These are phyloP conservation scores for Lasioglossum albipes DNA, from an alignment of 1,140 invertebrate genomes.

Conservation along the genomic window DNA sequence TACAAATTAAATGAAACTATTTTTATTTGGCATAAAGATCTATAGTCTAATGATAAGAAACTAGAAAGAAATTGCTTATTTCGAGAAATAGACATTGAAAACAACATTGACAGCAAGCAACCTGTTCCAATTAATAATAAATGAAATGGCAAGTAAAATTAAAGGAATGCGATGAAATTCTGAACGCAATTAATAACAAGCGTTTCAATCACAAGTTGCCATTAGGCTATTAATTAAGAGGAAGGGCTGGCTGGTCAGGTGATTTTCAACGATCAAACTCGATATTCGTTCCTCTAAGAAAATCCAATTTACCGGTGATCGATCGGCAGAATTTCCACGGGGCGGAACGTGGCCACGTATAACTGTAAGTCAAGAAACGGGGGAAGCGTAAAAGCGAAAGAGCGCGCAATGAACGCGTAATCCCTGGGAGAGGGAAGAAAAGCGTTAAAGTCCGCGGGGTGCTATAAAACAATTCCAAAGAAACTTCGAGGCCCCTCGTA, in stretches of 20 bases:
- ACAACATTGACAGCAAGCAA: too few species aligned
- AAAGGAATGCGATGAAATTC: not conserved
- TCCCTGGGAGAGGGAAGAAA: conserved; percentile 19
- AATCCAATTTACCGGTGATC: conserved; percentile 20
- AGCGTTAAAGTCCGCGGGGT: conserved; percentile 49
- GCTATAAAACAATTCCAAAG: conserved; percentile 63
- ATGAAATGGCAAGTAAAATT: not conserved
- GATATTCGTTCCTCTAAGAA: conserved; percentile 20
- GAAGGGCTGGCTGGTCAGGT: not conserved
- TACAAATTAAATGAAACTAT: too few species aligned
- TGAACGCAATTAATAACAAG: not conserved
- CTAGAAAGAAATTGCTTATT: too few species aligned
- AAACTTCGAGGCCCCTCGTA: conserved; percentile 54
- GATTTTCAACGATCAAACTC: not conserved
- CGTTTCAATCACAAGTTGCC: not conserved
- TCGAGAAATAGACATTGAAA: too few species aligned
- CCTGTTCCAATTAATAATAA: too few species aligned
- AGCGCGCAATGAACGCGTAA: conserved; percentile 15
- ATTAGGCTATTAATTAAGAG: conserved; percentile 9
- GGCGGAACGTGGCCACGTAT: not conserved
- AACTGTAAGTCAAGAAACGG: conserved; percentile 4
- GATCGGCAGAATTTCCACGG: conserved; percentile 11
- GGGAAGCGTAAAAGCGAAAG: not conserved
- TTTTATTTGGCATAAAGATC: too few species aligned
- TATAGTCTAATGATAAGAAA: too few species aligned